Evolutionary conservation across 2,888 invertebrate species (phyloP).

Genomic region (Imbricaverruca yamaguchii): DNA sequence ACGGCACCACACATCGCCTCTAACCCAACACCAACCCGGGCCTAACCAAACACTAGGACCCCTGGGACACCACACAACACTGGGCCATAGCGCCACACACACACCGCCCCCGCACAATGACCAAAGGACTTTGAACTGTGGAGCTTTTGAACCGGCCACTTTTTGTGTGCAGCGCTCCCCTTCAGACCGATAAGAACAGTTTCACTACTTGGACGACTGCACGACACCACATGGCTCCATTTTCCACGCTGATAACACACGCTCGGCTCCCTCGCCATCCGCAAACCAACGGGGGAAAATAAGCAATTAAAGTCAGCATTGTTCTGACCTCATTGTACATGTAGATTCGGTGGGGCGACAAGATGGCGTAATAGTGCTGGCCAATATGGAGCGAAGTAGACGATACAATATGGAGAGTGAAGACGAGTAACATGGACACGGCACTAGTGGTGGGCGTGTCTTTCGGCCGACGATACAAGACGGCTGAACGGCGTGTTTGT

Average conservation of each 20-base stretch:
- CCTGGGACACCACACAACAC: no score
- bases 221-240: not conserved
- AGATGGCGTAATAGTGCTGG: not conserved
- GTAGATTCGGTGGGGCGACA: slow-evolving; percentile 11
- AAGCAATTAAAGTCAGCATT: slow-evolving; percentile 11
- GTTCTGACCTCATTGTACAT: not conserved
- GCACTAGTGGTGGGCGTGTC: not conserved
- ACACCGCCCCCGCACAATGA: no score
- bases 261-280: not conserved
- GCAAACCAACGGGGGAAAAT: not conserved
- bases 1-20: no score
- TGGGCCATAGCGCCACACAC: no score
- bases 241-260: not conserved
- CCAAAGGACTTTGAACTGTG: no score
- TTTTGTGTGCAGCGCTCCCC: not conserved
- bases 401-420: not conserved
- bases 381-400: not conserved
- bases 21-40: no score
- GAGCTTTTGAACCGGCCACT: no score
- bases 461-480: no score
- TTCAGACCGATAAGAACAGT: not conserved
- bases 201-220: not conserved
- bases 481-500: not conserved
- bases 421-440: not conserved
- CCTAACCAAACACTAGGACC: no score